These are phyloP conservation scores for Listronotus bonariensis DNA, from an alignment of 1,140 invertebrate genomes.

Conservation along the genomic window DNA sequence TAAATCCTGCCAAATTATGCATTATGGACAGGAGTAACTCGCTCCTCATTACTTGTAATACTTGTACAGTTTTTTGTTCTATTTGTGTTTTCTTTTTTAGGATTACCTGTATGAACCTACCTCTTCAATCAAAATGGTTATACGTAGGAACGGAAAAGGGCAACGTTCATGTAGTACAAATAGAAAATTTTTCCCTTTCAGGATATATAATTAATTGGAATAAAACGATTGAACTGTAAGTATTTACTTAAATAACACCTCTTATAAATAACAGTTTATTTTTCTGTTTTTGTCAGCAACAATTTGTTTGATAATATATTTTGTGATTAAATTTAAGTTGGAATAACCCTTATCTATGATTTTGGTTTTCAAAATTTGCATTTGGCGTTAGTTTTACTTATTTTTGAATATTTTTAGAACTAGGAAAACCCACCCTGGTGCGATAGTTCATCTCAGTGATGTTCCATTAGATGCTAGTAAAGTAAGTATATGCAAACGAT, in stretches of 20 bases:
- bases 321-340: no score
- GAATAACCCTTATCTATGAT: no score
- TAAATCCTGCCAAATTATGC: no score
- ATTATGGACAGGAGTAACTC: no score
- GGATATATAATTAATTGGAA: conserved; percentile 99
- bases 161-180: conserved; percentile 96
- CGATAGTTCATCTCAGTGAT: conserved; percentile 93
- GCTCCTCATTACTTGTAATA: no score
- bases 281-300: no score
- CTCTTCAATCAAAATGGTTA: conserved; percentile 97
- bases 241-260: conserved; percentile 47
- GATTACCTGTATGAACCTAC: conserved; percentile 91
- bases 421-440: conserved; percentile 91
- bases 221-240: conserved; percentile 99
- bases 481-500: conserved; percentile 61
- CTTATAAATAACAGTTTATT: no score
- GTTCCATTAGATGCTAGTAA: conserved; percentile 94
- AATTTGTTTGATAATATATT: no score
- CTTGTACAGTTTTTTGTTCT: no score
- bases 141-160: conserved; percentile 97
- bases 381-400: conserved; percentile 1
- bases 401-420: conserved; percentile 67
- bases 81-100: conserved; percentile 62
- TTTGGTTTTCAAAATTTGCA: not conserved
- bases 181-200: conserved; percentile 93